Percentiles rank a stretch among this genome's conserved stretches.
Evolutionary conservation across 2,113 vertebrate genomes (phyloP).

Genomic region (Galemys pyrenaicus): DNA sequence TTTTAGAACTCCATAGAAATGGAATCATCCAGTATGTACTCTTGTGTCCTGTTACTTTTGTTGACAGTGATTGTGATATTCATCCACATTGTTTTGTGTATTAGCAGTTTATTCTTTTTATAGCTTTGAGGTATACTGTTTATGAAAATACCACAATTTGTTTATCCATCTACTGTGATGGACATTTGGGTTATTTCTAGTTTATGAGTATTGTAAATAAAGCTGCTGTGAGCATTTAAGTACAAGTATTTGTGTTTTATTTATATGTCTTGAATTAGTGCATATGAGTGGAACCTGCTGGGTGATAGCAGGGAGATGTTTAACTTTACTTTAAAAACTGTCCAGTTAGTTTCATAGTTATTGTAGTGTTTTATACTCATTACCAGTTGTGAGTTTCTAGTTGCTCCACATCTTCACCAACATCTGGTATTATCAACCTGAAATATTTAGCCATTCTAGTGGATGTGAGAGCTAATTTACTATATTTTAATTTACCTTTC

Average conservation of each 20-base stretch:
- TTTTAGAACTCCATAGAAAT: not conserved
- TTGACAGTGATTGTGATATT: not conserved
- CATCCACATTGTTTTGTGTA: not conserved
- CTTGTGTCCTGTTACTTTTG: not conserved
- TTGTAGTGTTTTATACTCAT: not conserved
- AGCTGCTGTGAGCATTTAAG: too few relatives aligned
- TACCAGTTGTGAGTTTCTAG: not conserved
- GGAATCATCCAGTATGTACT: not conserved
- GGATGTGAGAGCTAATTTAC: not conserved
- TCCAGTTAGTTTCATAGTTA: not conserved
- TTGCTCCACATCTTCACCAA: not conserved
- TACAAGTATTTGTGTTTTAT: conserved; percentile 13
- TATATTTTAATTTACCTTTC: conserved; percentile 10
- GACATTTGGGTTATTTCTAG: not conserved
- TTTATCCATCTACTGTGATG: conserved; percentile 23
- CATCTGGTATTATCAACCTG: conserved; percentile 5
- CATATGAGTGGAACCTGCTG: not conserved
- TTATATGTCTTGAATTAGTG: conserved; percentile 34
- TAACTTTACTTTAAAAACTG: not conserved
- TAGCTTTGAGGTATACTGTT: not conserved
- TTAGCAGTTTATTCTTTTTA: not conserved
- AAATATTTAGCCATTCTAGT: not conserved
- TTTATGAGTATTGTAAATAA: too few relatives aligned
- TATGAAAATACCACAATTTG: not conserved
- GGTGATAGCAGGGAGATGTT: not conserved